Percentiles rank a stretch among this genome's conserved stretches.
phyloP scores from a whole-genome alignment of 2,113 vertebrate species.

The Lasiurus cinereus region DNA sequence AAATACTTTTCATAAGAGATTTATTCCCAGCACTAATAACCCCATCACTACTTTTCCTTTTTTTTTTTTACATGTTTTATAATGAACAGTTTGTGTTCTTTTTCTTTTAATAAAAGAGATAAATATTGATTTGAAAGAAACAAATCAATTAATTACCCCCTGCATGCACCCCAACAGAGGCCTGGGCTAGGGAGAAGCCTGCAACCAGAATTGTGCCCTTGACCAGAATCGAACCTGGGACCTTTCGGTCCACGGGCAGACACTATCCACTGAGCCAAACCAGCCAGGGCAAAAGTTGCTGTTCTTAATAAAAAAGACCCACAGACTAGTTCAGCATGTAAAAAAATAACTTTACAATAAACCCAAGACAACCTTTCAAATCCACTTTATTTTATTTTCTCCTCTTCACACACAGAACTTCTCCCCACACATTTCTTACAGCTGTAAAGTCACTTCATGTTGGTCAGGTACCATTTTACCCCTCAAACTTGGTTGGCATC shows the following conservation, averaged over 20 bases:
- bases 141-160: no score
- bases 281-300: no score
- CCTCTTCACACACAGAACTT: conserved; percentile 86
- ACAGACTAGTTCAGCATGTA: conserved; percentile 81
- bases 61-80: conserved; percentile 69
- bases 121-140: no score
- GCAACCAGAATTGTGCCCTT: no score
- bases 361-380: conserved; percentile 86
- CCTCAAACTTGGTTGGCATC: conserved; percentile 91
- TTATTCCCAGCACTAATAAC: conserved; percentile 78
- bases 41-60: conserved; percentile 69
- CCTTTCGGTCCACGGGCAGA: no score
- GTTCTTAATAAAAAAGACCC: conserved; percentile 81
- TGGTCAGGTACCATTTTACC: conserved; percentile 89
- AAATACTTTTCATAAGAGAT: conserved; percentile 63
- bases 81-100: conserved; percentile 79
- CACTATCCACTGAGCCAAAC: no score
- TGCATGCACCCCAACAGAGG: no score
- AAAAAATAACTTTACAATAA: conserved; percentile 83
- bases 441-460: conserved; percentile 87
- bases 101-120: conserved; percentile 71
- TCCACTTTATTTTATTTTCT: conserved; percentile 90
- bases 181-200: no score
- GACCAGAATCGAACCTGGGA: no score
- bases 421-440: conserved; percentile 87